These are phyloP conservation scores for Andricus quercusramuli DNA, from an alignment of 2,888 invertebrate species.

Conservation along the genomic window DNA sequence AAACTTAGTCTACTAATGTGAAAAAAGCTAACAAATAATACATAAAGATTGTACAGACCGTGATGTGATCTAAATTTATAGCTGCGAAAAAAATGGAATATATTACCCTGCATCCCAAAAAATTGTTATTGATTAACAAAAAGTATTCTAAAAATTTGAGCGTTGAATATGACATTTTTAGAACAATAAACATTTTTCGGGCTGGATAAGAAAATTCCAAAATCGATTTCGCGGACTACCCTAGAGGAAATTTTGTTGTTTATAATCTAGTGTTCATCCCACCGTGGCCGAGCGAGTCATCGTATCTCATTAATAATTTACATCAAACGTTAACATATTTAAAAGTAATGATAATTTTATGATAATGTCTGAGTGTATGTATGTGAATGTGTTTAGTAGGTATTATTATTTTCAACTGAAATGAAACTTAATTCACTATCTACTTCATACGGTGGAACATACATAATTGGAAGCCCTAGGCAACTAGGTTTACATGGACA, in stretches of 20 bases:
- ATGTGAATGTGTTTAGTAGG: constrained; percentile 45
- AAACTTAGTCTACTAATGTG: not conserved
- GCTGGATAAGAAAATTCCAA: not conserved
- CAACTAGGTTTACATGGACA: constrained; percentile 74
- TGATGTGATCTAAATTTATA: not conserved
- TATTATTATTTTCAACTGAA: constrained; percentile 49
- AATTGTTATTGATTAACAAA: not conserved
- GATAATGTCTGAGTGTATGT: constrained; percentile 37
- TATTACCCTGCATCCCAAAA: not conserved
- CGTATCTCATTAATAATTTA: constrained; percentile 72
- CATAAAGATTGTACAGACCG: too few species aligned
- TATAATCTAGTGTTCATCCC: not conserved
- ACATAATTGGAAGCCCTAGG: constrained; percentile 79
- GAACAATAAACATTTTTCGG: not conserved
- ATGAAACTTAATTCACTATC: constrained; percentile 75
- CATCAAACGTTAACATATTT: constrained; percentile 75
- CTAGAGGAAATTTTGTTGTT: too few species aligned
- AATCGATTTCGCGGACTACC: not conserved
- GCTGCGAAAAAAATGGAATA: not conserved
- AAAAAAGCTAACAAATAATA: not conserved
- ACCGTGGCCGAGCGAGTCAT: constrained; percentile 51
- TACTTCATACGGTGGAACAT: constrained; percentile 60
- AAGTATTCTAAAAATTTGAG: not conserved
- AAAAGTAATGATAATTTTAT: constrained; percentile 68
- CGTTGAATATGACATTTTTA: too few species aligned